phyloP scores from a whole-genome alignment of 2,888 invertebrate genomes.

The Sericinus montela region DNA sequence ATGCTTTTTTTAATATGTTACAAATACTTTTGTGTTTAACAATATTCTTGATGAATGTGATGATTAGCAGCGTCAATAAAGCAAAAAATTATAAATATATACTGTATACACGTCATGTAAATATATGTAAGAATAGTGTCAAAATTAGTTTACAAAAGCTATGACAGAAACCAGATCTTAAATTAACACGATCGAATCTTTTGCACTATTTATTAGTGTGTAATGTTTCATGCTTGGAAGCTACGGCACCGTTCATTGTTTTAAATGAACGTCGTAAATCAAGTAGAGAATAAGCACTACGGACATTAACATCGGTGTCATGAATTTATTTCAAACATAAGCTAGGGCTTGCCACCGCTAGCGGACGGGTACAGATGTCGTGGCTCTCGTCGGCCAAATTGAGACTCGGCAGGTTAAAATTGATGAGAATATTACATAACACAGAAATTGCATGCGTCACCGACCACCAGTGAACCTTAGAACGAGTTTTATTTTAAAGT shows the following conservation, averaged over 20 bases:
- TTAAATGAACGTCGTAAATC: slow-evolving; percentile 17
- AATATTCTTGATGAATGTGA: no score
- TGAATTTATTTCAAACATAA: slow-evolving; percentile 20
- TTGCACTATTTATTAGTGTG: background rate
- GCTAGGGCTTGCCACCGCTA: slow-evolving; percentile 16
- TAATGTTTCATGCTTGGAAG: slow-evolving; percentile 13
- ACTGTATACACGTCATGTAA: no score
- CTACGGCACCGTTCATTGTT: slow-evolving; percentile 14
- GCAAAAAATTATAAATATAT: no score
- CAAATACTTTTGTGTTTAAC: no score
- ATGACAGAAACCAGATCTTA: no score
- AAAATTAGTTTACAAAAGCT: no score
- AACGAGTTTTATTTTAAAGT: background rate
- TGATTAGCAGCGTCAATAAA: no score
- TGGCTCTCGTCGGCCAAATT: slow-evolving; percentile 18
- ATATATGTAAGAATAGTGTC: no score
- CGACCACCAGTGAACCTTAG: slow-evolving; percentile 7
- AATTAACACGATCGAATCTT: no score
- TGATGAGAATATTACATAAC: slow-evolving; percentile 17
- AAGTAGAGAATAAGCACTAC: slow-evolving; percentile 15
- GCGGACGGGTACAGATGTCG: slow-evolving; percentile 18
- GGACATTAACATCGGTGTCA: slow-evolving; percentile 16
- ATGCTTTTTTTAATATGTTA: no score
- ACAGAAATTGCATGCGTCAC: slow-evolving; percentile 14
- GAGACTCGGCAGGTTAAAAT: slow-evolving; percentile 20